Percentiles rank a stretch among this genome's conserved stretches.
Evolutionary conservation across 2,888 invertebrate genomes (phyloP).

Genomic region (Agrochola litura): DNA sequence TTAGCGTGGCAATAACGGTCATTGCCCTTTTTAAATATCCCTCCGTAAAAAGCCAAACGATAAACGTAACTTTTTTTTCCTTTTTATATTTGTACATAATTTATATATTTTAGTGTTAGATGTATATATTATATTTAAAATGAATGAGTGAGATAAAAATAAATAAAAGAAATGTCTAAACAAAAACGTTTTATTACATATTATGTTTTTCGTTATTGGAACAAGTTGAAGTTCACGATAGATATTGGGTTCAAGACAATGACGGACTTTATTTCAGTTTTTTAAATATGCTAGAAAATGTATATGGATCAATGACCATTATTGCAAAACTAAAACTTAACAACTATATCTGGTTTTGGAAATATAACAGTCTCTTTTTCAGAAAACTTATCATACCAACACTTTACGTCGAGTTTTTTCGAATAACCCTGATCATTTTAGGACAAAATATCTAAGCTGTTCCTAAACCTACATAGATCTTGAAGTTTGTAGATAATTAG

Average conservation of each 20-base stretch:
- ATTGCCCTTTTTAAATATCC: not conserved
- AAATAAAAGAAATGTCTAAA: too few species aligned
- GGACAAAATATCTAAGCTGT: not conserved
- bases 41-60: too few species aligned
- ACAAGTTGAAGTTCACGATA: too few species aligned
- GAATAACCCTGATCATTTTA: not conserved
- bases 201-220: too few species aligned
- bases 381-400: not conserved
- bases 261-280: not conserved
- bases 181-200: too few species aligned
- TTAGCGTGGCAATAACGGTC: not conserved
- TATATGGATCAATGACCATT: not conserved
- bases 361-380: not conserved
- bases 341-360: not conserved
- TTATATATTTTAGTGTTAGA: too few species aligned
- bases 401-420: not conserved
- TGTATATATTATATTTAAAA: too few species aligned
- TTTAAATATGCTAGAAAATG: not conserved
- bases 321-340: not conserved
- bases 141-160: too few species aligned
- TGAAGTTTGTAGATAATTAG: conserved; percentile 12
- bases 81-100: too few species aligned
- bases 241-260: too few species aligned
- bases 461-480: not conserved
- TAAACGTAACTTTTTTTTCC: too few species aligned